Conservation (phyloP, 2,888 invertebrate genomes). For the Drosophila subquinaria region DNA sequence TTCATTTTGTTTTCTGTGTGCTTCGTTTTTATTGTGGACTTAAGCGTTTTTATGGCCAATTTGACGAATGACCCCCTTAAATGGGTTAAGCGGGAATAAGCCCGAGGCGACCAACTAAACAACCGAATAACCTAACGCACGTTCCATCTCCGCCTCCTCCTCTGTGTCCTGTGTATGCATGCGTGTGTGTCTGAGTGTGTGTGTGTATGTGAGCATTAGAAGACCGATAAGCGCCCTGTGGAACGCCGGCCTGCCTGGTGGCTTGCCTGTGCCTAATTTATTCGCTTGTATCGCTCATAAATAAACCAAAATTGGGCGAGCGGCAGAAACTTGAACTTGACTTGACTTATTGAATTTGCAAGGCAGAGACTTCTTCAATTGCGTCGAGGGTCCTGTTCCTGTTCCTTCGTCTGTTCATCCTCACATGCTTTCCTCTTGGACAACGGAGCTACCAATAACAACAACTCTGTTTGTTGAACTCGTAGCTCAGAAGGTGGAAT, state of each 20-base stretch:
- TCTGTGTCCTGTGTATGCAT: slow-evolving; percentile 6
- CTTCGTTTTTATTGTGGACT: slow-evolving; percentile 63
- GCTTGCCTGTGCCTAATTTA: slow-evolving; percentile 72
- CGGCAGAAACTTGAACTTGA: slow-evolving; percentile 68
- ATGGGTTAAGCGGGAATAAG: slow-evolving; percentile 75
- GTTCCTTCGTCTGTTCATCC: background rate
- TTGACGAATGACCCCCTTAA: slow-evolving; percentile 75
- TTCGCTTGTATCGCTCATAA: slow-evolving; percentile 78
- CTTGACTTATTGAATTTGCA: slow-evolving; percentile 77
- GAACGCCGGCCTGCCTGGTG: slow-evolving; percentile 34
- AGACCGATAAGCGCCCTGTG: slow-evolving; percentile 49
- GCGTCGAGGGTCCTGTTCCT: slow-evolving; percentile 48
- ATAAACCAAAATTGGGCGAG: slow-evolving; percentile 77
- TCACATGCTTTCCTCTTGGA: slow-evolving; percentile 26
- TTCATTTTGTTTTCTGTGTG: slow-evolving; percentile 55
- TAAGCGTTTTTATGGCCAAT: slow-evolving; percentile 79
- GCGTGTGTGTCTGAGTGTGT: slow-evolving; percentile 7
- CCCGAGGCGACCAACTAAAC: slow-evolving; percentile 60
- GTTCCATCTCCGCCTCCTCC: slow-evolving; percentile 27
- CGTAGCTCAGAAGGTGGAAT: background rate
- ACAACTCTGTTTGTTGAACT: background rate
- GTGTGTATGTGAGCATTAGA: slow-evolving; percentile 33
- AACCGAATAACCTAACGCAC: slow-evolving; percentile 60
- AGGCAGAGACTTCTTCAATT: slow-evolving; percentile 62
- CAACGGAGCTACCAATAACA: background rate